Base-by-base conservation (phyloP, 2,888 invertebrate genomes). In the Caenorhabditis sp. region DNA sequence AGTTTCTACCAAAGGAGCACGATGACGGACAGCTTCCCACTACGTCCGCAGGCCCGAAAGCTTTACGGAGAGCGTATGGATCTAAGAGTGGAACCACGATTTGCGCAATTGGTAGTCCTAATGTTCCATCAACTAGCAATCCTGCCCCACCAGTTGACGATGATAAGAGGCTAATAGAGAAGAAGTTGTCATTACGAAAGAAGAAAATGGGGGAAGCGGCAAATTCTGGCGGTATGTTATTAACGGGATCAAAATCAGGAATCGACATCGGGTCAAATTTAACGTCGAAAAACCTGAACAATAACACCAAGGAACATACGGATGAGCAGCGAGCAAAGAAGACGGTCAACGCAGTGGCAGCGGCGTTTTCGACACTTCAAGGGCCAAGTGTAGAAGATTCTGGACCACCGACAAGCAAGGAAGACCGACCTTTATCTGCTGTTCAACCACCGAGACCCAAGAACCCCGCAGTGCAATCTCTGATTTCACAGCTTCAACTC, bases 341-440 rank as follows among this genome's bases (percentile, higher is more conserved):
- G 65, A 91, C 91, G 1, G 88, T 91, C 26, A 89, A 91, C 60
- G 91, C 90, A 0, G 89, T 91, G 1, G 82, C 89, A 0, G 91
- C 91, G 0, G 91, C 91, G 0, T 91, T 91, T 74, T 87, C 89
- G 9, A 83, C 86, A 5, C 64, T 64, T 53, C 79, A 53, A 44
- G 67, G 61, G 3, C 56, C 62, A n/a, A 18, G 44, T 15, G 55
- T 50, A 24, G 64, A 67, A 40, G 61, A 50, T 18, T 28, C 56
- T n/a, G 6, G n/a, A 0, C 6, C 50, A 8, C 22, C 62, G 6
- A 40, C 68, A 22, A 51, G 55, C 20, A 22, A 53, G 5, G 53
- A 67, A n/a, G 76, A 67, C 9, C 32, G 44, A 28, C 60, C 60
- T n/a, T 47, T 20, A n/a, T 24, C 40, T 4, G 51, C 32, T 6